phyloP scores from a whole-genome alignment of 2,797 vertebrate genomes.

The Lepidocolaptes lacrymiger region DNA sequence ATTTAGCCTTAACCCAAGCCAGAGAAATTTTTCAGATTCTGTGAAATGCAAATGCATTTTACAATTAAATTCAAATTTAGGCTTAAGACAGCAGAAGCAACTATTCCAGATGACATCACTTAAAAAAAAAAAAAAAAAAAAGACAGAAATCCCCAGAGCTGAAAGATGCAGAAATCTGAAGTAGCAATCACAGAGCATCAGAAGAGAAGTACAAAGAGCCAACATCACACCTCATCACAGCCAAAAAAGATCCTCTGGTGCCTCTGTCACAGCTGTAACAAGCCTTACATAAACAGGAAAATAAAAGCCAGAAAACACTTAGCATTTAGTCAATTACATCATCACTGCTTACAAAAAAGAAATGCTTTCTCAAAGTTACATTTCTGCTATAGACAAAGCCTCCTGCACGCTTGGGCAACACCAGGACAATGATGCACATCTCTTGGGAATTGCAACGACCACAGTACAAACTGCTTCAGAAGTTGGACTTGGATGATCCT shows the following conservation, averaged over 20 bases:
- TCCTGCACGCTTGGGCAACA: neutral
- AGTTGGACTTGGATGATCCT: neutral
- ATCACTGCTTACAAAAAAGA: neutral
- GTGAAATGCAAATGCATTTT: conserved; percentile 45
- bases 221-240: neutral
- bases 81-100: neutral
- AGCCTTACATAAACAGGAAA: neutral
- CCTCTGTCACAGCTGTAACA: neutral
- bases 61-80: conserved; percentile 46
- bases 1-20: conserved; percentile 34
- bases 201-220: neutral
- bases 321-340: neutral
- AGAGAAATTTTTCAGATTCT: neutral
- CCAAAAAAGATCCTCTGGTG: neutral
- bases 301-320: neutral
- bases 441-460: neutral
- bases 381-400: neutral
- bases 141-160: neutral
- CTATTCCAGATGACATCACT: neutral
- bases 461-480: neutral
- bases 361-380: neutral
- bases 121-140: fast-evolving
- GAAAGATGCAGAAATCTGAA: conserved; percentile 4
- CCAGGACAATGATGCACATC: neutral
- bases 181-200: neutral